Base-by-base conservation (phyloP, 2,888 invertebrate species). In the Euphydryas editha region DNA sequence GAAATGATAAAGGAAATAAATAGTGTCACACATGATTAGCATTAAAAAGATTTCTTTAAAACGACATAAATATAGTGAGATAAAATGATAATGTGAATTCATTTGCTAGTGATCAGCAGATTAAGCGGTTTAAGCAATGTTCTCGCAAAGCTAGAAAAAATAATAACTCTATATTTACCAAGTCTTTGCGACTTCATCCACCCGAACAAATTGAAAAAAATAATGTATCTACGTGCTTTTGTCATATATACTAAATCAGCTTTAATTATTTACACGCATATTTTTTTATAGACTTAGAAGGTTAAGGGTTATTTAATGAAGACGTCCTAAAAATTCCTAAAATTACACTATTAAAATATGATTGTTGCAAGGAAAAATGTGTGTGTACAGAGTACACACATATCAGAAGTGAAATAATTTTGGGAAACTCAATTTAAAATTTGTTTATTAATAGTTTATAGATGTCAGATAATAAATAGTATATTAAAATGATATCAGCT, bases 121-220 rank as follows among this genome's bases (percentile, higher is more conserved):
- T 5, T 49, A 21, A 13, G 11, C 21, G 6, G 6, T 15, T 21
- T 1, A 49, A 49, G 21, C 7, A 13, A 49, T 49, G 20, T 18
- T 20, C 6, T 21, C 11, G 49, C 5, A 21, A 6, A 20, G 13
- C 21, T 6, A 18, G 20, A 11, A 47, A 49, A 49, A 49, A 2
- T 49, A 21, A 20, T 15, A 49, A 49, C 15, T 15, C 13, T 15
- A 49, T 49, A 49, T 49, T 49, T 49, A 24, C 49, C n/a, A 13
- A 24, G 24, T 49, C 24, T 47, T 20, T 24, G 49, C 21, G 21
- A 49, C 21, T 21, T 49, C 21, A 49, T 15, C 13, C 7, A 21
- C 5, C 21, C 15, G 6, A 30, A 10, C 30, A 55, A 61, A 55
- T 44, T 55, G 54, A 36, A 44, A 51, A n/a, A 61, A 44, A 55